phyloP scores from a whole-genome alignment of 2,113 vertebrate genomes.

The Hystrix cristata region DNA sequence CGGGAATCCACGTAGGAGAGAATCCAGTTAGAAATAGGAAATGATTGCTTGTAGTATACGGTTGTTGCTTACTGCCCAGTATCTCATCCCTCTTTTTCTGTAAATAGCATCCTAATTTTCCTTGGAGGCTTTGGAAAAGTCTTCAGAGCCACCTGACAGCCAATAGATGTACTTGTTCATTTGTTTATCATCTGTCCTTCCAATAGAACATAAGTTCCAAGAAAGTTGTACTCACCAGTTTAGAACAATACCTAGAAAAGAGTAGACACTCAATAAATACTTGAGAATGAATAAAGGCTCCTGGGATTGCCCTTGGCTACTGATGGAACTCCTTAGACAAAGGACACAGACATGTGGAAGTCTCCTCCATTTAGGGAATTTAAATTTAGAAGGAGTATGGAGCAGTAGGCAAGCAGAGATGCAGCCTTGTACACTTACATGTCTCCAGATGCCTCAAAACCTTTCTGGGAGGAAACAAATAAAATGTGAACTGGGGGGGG shows the following conservation, averaged over 20 bases:
- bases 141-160: not conserved
- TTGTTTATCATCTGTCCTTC: not conserved
- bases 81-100: not conserved
- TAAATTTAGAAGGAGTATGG: not conserved
- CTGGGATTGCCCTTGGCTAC: not conserved
- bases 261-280: not conserved
- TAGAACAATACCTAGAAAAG: not conserved
- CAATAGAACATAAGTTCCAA: not conserved
- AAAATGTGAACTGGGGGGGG: not conserved
- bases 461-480: constrained; percentile 46
- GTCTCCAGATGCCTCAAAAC: not conserved
- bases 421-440: no score
- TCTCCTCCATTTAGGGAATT: not conserved
- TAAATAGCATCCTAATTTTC: not conserved
- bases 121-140: not conserved
- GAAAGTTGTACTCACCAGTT: not conserved
- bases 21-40: not conserved
- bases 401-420: not conserved
- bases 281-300: not conserved
- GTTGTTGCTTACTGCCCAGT: not conserved
- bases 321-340: not conserved
- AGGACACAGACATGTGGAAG: not conserved
- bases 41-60: not conserved
- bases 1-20: not conserved
- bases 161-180: not conserved